Evolutionary conservation across 2,888 invertebrate genomes (phyloP), one percentile per base, ranked within the genome.

Genomic region (Eurois occulta): DNA sequence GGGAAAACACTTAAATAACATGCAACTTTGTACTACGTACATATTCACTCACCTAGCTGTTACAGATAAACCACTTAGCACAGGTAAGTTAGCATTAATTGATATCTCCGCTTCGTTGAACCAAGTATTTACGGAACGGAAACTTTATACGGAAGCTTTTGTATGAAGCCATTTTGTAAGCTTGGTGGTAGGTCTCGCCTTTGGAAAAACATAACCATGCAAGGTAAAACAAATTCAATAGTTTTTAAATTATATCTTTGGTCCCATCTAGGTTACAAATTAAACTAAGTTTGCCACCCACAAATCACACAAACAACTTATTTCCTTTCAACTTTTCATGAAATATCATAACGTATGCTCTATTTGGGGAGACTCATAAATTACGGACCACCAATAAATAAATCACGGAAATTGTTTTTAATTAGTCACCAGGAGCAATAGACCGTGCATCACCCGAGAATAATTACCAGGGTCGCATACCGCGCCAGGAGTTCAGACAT

Each of bases 401-500:
- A 92, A 92, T 92, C 91, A 90, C 79, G 52, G 77, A 87, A 85
- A 88, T 81, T 86, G 86, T 85, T 88, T 91, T 91, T 90, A 94
- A 95, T 95, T 95, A 94, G 94, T 95, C 95, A 92, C 91, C 92
- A 90, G 85, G 83, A 87, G 91, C 90, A 92, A 90, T 90, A 89
- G 89, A 88, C 86, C 90, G 89, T 91, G 90, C 87, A 78, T 86
- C 90, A 90, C 81, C 89, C 86, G 86, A 88, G 84, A 91, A 87
- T 95, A 95, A 95, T 95, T 94, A 95, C 95, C 92, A 93, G 93
- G 93, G 88, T 88, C 85, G 91, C 94, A 95, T 95, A 92, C 92
- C 94, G 81, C 85, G 81, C 87, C 89, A 89, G 89, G 90, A 94
- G 93, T 89, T 92, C 86, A 90, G 90, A 89, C 91, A 93, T 91